Percentiles rank a stretch among this genome's conserved stretches.
Evolutionary conservation across 2,888 invertebrate genomes (phyloP).

Genomic region (Cryptus armator): DNA sequence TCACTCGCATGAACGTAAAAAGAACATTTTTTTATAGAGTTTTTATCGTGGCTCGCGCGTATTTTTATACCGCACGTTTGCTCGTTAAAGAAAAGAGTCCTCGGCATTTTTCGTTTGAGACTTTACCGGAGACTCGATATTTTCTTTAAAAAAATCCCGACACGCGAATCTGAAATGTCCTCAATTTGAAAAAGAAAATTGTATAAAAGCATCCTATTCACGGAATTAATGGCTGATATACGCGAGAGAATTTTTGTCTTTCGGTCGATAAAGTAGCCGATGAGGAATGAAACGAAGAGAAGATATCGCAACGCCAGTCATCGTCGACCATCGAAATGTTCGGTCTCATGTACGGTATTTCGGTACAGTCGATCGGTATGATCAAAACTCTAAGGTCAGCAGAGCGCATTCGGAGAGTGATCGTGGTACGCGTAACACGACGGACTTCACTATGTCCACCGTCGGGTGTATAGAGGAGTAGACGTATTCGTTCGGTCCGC

Average conservation of each 20-base stretch:
- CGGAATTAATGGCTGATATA: neutral
- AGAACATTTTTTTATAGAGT: neutral
- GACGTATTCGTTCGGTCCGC: slow-evolving; percentile 39
- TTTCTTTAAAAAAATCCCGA: neutral
- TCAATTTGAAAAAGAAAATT: neutral
- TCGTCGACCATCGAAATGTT: slow-evolving; percentile 49
- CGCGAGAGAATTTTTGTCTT: neutral
- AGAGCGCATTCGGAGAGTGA: slow-evolving; percentile 44
- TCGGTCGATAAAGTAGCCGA: slow-evolving; percentile 1
- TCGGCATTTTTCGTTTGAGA: slow-evolving; percentile 16
- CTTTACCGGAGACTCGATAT: slow-evolving; percentile 4
- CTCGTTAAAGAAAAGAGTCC: slow-evolving; percentile 6
- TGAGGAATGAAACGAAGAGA: neutral
- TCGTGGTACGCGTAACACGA: slow-evolving; percentile 25
- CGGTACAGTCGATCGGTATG: slow-evolving; percentile 19
- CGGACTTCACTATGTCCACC: slow-evolving; percentile 21
- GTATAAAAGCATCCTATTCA: neutral
- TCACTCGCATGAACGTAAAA: slow-evolving; percentile 3
- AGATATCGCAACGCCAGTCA: neutral
- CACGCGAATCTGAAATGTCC: neutral
- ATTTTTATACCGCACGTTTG: neutral
- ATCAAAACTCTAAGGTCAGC: slow-evolving; percentile 48
- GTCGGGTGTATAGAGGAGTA: slow-evolving; percentile 6
- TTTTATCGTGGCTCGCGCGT: neutral
- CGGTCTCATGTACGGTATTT: slow-evolving; percentile 39